Base-by-base conservation (phyloP, 2,113 vertebrate species). In the Otis tarda region DNA sequence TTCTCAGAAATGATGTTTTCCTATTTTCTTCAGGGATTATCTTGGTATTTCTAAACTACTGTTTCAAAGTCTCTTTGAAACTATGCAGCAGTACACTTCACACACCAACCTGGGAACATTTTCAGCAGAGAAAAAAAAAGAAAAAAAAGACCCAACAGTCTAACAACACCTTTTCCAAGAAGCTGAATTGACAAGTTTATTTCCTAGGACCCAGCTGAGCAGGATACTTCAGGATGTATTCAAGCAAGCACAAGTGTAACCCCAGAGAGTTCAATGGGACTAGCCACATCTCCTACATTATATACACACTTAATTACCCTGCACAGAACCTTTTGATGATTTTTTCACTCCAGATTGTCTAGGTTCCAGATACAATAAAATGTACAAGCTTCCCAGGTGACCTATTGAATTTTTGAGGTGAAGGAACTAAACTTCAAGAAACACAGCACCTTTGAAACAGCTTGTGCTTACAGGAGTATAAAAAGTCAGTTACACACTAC, bases 291-390 rank as follows among this genome's bases (percentile, higher is more conserved):
- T 93, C 61, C 41, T 75, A 41, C 49, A 73, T 60, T 75, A 81
- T 18, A 82, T 33, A 92, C 47, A 84, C 76, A 89, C 63, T 74
- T 89, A 57, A 82, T 87, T 84, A 92, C n/a, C 50, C 60, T 87
- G 60, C 60, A 87, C 28, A 84, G 86, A 92, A 90, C 31, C 14
- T 22, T 30, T 37, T 68, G 52, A 39, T 69, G 28, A 4, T 33
- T 91, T 84, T 83, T 75, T 78, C 4, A 55, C 70, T 89, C 45
- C 53, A 87, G 20, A 77, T 90, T 76, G 53, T 53, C 69, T 76
- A 64, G 33, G 45, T 59, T 91, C 87, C 84, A 93, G 74, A 94
- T 90, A 63, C 78, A 96, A 91, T 90, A 85, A 95, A 94, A 73
- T 19, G n/a, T 76, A 84, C 81, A 94, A 90, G 53, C 41, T 87